These are phyloP conservation scores for Mus spicilegus DNA, from an alignment of 2,113 vertebrate genomes.

Conservation along the genomic window DNA sequence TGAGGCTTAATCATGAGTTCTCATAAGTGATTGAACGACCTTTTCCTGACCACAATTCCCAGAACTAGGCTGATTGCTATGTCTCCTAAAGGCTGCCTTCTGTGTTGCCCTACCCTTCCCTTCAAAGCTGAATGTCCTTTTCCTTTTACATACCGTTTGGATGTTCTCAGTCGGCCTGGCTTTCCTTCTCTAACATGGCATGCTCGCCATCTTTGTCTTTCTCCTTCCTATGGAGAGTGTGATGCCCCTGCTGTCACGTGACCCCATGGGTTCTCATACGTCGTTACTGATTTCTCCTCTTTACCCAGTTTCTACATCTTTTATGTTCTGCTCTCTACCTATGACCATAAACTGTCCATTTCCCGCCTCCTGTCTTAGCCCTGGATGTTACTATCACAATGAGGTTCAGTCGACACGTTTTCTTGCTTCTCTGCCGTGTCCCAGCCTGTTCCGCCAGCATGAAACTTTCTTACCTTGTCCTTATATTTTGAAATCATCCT, in stretches of 20 bases:
- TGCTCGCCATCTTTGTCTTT: neutral
- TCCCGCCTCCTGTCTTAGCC: neutral
- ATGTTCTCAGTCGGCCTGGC: neutral
- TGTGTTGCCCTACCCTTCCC: neutral
- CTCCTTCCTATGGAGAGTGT: neutral
- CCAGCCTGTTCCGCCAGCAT: neutral
- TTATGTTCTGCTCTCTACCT: neutral
- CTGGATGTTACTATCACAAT: neutral
- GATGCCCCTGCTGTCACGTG: fast-evolving
- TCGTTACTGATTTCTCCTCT: neutral
- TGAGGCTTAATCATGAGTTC: neutral
- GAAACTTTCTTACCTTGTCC: neutral
- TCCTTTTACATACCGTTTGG: neutral
- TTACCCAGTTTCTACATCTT: neutral
- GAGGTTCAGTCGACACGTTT: neutral
- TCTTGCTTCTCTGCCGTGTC: neutral
- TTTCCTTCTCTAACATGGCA: neutral
- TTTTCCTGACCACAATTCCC: neutral
- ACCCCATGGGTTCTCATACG: neutral
- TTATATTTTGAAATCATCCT: neutral
- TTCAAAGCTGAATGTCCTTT: neutral
- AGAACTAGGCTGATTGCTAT: neutral
- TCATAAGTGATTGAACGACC: neutral
- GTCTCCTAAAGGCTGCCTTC: neutral
- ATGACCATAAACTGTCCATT: neutral